Evolutionary conservation across 2,797 vertebrate genomes (phyloP), one percentile per base, ranked within the genome.

Genomic region (Gymnoscopelus microlampas): DNA sequence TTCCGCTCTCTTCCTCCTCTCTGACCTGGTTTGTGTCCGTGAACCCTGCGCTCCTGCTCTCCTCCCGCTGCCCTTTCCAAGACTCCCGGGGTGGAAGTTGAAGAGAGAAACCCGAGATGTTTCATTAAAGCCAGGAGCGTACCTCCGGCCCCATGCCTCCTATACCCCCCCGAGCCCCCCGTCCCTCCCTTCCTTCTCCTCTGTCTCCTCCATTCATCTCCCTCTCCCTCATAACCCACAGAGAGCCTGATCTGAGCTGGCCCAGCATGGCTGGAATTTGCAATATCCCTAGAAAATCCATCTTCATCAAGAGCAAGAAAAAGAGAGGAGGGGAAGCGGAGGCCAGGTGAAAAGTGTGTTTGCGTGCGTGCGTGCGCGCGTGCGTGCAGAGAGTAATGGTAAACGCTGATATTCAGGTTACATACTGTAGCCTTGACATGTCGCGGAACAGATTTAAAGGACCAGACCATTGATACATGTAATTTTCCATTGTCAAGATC

Each of bases 111-210:
- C 74, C 47, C 44, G 51, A 76, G 77, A 76, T 66, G 51, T 70
- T 83, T 80, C 74, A 71, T 79, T 83, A 58, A 86, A 80, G 53
- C 58, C 73, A 80, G 70, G 49, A 59, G 53, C 10, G 7, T 48
- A 53, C 19, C 5, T 49, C 23, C 44, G 8, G 39, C 39, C n/a
- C 55, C 50, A 51, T 1, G 10, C 6, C 55, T 35, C 53, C 47
- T 50, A 12, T 15, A 47, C 24, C 11, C 26, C 14, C 58, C 10
- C 15, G 12, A 53, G 74, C 66, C 66, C 75, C 49, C 3, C 29
- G 24, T 68, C 55, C 62, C 64, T 49, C 61, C 44, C 58, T 68
- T 67, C 57, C 3, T 3, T 63, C 60, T 39, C 35, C 5, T 19
- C 55, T 62, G 63, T 71, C 53, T 49, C 61, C 70, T 64, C 60